Percentiles rank a stretch among this genome's conserved stretches.
These are phyloP conservation scores for Microcebus griseorufus DNA, from an alignment of 2,113 vertebrate genomes.

Conservation along the genomic window DNA sequence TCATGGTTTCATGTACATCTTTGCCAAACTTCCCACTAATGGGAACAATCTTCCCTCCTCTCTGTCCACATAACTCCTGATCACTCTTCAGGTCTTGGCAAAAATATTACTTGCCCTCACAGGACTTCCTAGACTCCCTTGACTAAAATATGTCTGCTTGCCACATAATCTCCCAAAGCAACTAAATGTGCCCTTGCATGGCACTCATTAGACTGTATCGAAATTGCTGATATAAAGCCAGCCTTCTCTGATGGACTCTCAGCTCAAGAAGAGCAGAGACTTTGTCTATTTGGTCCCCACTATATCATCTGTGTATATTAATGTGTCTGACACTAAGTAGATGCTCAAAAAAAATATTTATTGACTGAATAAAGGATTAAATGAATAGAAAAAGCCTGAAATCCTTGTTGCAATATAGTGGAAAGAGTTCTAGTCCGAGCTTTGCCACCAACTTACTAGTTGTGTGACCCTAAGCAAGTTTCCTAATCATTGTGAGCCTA, in stretches of 20 bases:
- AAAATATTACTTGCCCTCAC: not conserved
- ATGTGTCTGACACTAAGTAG: not conserved
- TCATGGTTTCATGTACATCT: not conserved
- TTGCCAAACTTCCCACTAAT: not conserved
- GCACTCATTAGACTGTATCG: not conserved
- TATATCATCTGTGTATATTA: not conserved
- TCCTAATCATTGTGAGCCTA: not conserved
- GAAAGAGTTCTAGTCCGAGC: not conserved
- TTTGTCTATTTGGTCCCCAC: not conserved
- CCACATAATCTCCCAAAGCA: not conserved
- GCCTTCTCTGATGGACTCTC: not conserved
- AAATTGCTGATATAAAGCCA: not conserved
- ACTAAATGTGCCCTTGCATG: not conserved
- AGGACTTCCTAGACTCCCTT: not conserved
- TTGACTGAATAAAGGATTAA: not conserved
- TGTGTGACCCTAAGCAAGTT: not conserved
- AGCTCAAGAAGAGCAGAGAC: not conserved
- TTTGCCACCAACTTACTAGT: not conserved
- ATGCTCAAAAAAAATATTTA: not conserved
- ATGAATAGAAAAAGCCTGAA: not conserved
- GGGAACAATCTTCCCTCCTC: constrained; percentile 2
- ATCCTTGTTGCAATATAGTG: not conserved
- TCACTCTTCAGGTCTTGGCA: not conserved
- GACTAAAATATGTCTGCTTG: not conserved
- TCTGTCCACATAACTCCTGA: not conserved